These are phyloP conservation scores for Vulpes ferrilata DNA, from an alignment of 2,113 vertebrate genomes.

Conservation along the genomic window DNA sequence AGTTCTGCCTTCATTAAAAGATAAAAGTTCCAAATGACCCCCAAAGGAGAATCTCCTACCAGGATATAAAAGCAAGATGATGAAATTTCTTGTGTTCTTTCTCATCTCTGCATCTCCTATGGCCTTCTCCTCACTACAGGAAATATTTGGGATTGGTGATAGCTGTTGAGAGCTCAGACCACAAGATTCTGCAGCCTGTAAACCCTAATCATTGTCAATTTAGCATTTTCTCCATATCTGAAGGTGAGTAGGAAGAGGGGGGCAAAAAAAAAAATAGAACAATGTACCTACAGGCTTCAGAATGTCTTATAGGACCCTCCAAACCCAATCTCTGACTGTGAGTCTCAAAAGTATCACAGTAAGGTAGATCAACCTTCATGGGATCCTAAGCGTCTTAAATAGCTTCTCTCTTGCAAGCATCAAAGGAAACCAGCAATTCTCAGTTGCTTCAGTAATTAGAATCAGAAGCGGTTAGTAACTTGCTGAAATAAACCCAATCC, in stretches of 20 bases:
- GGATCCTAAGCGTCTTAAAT: background rate
- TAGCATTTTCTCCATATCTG: background rate
- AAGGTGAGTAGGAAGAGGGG: background rate
- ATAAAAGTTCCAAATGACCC: background rate
- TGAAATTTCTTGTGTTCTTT: background rate
- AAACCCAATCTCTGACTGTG: background rate
- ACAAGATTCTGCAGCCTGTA: background rate
- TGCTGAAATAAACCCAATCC: constrained; percentile 38
- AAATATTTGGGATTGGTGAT: background rate
- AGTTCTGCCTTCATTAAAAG: background rate
- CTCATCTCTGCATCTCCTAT: fast-evolving
- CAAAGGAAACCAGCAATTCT: constrained; percentile 58
- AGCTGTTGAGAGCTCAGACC: background rate
- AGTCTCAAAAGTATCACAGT: background rate
- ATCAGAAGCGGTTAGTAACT: constrained; percentile 51
- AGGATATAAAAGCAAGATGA: background rate
- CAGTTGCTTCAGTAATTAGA: constrained; percentile 21
- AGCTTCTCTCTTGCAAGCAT: constrained; percentile 36
- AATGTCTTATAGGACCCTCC: background rate
- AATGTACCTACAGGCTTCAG: background rate
- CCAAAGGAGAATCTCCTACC: background rate
- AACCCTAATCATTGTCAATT: background rate
- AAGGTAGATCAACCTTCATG: background rate
- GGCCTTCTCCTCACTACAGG: background rate
- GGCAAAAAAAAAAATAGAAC: background rate